Conservation (phyloP, 2,888 invertebrate genomes). For the Alitta virens region DNA sequence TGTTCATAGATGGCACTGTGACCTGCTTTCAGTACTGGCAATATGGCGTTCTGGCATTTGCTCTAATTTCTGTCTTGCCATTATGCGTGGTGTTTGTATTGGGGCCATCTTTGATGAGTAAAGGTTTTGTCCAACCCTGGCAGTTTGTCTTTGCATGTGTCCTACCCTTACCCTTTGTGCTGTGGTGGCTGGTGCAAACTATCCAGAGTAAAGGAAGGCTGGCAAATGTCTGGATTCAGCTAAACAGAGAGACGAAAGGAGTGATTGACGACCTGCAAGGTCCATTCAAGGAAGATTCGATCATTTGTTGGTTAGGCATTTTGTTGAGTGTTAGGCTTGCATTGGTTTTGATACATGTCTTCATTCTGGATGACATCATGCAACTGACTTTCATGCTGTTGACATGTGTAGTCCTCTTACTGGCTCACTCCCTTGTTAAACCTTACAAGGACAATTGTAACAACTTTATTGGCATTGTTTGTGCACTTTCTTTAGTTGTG, state of each 20-base stretch:
- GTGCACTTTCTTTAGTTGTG: conserved; percentile 18
- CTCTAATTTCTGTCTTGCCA: conserved; percentile 11
- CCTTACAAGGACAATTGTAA: conserved; percentile 14
- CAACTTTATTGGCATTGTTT: conserved; percentile 19
- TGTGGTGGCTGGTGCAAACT: conserved; percentile 3
- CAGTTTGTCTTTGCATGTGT: conserved; percentile 20
- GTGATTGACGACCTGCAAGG: conserved; percentile 18
- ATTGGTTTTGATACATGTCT: conserved; percentile 20
- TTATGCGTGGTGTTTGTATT: conserved; percentile 13
- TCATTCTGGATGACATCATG: conserved; percentile 19
- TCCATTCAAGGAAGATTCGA: conserved; percentile 19
- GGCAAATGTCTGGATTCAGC: background rate
- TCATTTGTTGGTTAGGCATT: conserved; percentile 21
- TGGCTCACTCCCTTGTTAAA: conserved; percentile 20
- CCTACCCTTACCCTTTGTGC: conserved; percentile 14
- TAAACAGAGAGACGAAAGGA: conserved; percentile 10
- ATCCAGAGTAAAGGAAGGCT: background rate
- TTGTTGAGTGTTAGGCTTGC: conserved; percentile 16
- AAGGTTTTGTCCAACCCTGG: conserved; percentile 8
- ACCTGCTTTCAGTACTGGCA: conserved; percentile 17
- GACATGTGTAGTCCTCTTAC: conserved; percentile 19
- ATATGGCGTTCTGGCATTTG: conserved; percentile 14
- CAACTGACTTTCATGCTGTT: conserved; percentile 18
- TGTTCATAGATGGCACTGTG: conserved; percentile 13
- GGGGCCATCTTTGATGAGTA: conserved; percentile 15